Evolutionary conservation across 2,797 vertebrate genomes (phyloP).

Genomic region (Anabas testudineus): DNA sequence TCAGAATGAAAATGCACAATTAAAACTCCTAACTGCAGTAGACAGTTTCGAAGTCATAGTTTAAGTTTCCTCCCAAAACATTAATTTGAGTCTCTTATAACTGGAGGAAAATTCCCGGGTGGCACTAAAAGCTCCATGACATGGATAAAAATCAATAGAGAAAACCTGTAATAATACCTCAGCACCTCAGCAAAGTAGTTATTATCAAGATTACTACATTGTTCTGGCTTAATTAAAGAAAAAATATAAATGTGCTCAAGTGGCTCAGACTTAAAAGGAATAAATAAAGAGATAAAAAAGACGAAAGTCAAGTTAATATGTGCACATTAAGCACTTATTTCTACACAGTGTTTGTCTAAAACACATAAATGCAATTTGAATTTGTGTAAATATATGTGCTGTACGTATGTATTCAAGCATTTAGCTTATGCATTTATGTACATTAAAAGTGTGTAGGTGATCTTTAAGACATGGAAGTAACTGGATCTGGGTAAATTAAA

Average conservation of each 20-base stretch:
- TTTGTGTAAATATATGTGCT: neutral
- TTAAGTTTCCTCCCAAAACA: slow-evolving; percentile 22
- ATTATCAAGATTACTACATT: slow-evolving; percentile 12
- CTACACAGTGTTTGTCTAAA: neutral
- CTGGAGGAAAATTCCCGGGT: neutral
- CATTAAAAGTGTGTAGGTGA: neutral
- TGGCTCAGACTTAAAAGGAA: neutral
- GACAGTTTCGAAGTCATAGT: slow-evolving; percentile 37
- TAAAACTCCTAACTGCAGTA: slow-evolving; percentile 37
- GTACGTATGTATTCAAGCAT: neutral
- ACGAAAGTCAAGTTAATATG: no score
- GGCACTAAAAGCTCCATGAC: neutral
- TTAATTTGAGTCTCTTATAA: neutral
- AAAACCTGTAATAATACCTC: neutral
- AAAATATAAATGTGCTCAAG: neutral
- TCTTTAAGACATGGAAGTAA: no score
- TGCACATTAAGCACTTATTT: no score
- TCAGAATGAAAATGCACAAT: slow-evolving; percentile 57
- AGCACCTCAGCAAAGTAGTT: slow-evolving; percentile 1
- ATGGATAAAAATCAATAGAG: neutral
- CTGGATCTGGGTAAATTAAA: neutral
- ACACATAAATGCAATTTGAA: neutral
- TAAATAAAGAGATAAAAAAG: no score
- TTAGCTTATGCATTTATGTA: neutral
- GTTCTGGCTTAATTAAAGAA: slow-evolving; percentile 1